Conservation (phyloP, 2,113 vertebrate species). For the Cynocephalus volans region DNA sequence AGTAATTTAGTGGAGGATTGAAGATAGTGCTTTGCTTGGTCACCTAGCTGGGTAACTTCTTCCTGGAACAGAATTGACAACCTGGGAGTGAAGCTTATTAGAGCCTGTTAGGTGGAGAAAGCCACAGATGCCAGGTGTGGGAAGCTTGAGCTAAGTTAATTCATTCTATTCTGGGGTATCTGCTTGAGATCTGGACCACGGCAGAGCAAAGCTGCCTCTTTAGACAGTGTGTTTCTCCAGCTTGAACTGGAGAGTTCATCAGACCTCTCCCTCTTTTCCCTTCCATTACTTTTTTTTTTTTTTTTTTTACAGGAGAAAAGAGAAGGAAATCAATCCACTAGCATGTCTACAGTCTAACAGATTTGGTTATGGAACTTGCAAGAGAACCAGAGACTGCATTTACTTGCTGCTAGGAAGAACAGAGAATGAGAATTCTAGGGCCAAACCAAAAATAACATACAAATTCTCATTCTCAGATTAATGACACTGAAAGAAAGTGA, state of each 20-base stretch:
- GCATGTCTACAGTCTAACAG: neutral
- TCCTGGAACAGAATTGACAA: neutral
- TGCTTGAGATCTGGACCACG: neutral
- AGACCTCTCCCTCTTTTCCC: neutral
- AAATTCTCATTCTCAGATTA: neutral
- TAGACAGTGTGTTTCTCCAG: neutral
- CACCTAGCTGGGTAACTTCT: neutral
- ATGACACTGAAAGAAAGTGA: neutral
- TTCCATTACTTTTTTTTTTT: neutral
- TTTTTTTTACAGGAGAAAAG: neutral
- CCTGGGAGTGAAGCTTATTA: neutral
- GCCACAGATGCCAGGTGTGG: neutral
- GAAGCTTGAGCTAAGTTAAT: neutral
- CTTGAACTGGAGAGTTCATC: neutral
- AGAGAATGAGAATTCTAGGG: neutral
- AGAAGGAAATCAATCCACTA: slow-evolving; percentile 31
- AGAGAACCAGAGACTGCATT: neutral
- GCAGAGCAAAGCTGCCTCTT: neutral
- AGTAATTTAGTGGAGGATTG: neutral
- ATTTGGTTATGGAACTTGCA: neutral
- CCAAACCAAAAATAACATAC: slow-evolving; percentile 11
- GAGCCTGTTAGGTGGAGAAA: neutral
- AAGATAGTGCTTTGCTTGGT: neutral
- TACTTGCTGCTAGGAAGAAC: neutral
- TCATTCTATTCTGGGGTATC: neutral